phyloP scores from a whole-genome alignment of 2,113 vertebrate species.

The Oryzias javanicus region DNA sequence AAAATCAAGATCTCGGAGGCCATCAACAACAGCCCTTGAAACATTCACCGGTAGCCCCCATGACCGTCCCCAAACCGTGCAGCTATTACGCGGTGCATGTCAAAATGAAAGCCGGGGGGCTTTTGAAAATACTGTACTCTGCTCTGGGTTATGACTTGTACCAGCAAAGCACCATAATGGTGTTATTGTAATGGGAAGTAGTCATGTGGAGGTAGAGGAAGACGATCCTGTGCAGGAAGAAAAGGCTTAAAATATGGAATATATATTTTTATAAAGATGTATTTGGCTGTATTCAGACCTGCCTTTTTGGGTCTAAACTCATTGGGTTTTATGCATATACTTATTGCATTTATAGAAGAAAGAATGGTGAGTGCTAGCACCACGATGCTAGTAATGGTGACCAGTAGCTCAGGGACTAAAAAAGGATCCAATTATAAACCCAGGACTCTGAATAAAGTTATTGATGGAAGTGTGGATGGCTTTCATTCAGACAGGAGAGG shows the following conservation, averaged over 20 bases:
- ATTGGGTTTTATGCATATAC: too few species aligned
- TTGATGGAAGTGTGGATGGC: too few species aligned
- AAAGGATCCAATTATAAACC: too few species aligned
- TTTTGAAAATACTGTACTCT: slow-evolving; percentile 29
- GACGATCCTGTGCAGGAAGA: neutral
- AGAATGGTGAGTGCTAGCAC: too few species aligned
- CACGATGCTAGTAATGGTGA: too few species aligned
- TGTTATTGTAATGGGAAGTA: slow-evolving; percentile 20
- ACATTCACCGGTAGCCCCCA: slow-evolving; percentile 55
- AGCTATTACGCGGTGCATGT: slow-evolving; percentile 20
- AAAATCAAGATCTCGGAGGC: slow-evolving; percentile 61
- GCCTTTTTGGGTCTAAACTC: too few species aligned
- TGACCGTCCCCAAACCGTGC: slow-evolving; percentile 34
- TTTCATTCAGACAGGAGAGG: too few species aligned
- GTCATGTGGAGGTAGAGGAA: slow-evolving; percentile 4
- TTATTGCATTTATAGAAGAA: too few species aligned
- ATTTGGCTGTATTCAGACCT: too few species aligned
- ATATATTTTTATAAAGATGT: neutral
- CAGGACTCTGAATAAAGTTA: too few species aligned
- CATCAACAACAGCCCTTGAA: slow-evolving; percentile 43
- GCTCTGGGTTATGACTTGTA: slow-evolving; percentile 27
- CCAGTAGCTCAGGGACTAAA: too few species aligned
- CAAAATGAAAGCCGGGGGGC: slow-evolving; percentile 3
- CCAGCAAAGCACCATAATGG: slow-evolving; percentile 25
- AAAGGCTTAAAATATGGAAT: neutral